Percentiles rank a stretch among this genome's conserved stretches.
These are phyloP conservation scores for Prionailurus viverrinus DNA, from an alignment of 2,113 vertebrate genomes.

Conservation along the genomic window DNA sequence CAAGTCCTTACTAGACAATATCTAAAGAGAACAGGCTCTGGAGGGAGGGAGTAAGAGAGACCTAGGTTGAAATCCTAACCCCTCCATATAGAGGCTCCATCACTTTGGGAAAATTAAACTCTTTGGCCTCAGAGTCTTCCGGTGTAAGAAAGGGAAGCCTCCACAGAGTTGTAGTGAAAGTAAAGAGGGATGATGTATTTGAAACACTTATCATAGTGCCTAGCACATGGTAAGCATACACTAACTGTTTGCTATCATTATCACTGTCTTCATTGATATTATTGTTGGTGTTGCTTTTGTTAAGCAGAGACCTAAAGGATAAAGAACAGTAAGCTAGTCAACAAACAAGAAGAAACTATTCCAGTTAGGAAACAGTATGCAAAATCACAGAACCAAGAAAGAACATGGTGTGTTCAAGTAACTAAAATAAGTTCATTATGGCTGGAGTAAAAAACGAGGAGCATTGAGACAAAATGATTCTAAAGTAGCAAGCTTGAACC, in stretches of 20 bases:
- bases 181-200: not conserved
- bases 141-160: not conserved
- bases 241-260: not conserved
- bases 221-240: not conserved
- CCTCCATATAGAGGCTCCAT: not conserved
- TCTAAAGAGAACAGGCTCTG: not conserved
- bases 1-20: not conserved
- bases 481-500: not conserved
- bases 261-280: not conserved
- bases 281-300: not conserved
- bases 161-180: not conserved
- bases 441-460: not conserved
- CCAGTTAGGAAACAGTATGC: not conserved
- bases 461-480: not conserved
- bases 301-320: conserved; percentile 9
- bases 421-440: not conserved
- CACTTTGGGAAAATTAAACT: not conserved
- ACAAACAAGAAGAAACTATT: not conserved
- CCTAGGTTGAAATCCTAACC: not conserved
- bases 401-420: not conserved
- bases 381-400: not conserved
- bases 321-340: not conserved
- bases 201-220: not conserved
- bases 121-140: not conserved
- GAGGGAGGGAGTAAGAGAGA: not conserved